Base-by-base conservation (phyloP, 2,113 vertebrate genomes). In the Rhombomys opimus region DNA sequence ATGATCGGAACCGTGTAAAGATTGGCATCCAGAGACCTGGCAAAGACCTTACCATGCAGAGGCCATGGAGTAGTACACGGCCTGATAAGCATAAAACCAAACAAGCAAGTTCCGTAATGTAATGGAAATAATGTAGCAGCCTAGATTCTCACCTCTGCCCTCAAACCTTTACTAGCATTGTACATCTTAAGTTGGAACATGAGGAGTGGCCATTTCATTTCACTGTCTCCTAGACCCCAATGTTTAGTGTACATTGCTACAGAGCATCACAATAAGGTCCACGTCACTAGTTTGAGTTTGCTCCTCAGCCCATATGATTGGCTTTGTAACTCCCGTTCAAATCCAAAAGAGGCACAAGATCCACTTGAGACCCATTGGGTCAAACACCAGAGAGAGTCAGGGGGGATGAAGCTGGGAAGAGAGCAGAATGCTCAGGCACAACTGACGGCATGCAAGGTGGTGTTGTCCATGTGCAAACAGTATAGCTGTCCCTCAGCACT, bases 101-200 rank as follows among this genome's bases (percentile, higher is more conserved):
- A 96, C 63, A 94, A 95, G n/a, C 50, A 96, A 76, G 81, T 89
- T 89, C 84, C 94, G 68, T 59, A 93, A 59, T 46, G 46, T 46
- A 46, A n/a, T 80, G 46, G 78, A 96, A 91, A 75, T 88, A 85
- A 96, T 96, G 91, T 91, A 78, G 67, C 35, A 67, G 65, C 35
- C 14, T 70, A 52, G 73, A 96, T 68, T 72, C 80, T 82, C 87
- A 96, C 63, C 78, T 88, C 61, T 94, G 32, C 41, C 25, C 22
- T 89, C 38, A 89, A 65, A 75, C 41, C 4, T 1, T 92, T 65
- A 46, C 15, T 89, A 14, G 57, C 75, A 32, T 91, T 84, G 32
- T 41, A 72, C 11, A 54, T 93, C 88, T 87, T 81, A 72, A 63
- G 67, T 65, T 65, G 65, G 80, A 95, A 94, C 38, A 20, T 52